A percentile compares a stretch with the other conserved stretches of the same genome.
phyloP scores from a whole-genome alignment of 1,140 invertebrate species.

The Pemphigus obesinymphae region DNA sequence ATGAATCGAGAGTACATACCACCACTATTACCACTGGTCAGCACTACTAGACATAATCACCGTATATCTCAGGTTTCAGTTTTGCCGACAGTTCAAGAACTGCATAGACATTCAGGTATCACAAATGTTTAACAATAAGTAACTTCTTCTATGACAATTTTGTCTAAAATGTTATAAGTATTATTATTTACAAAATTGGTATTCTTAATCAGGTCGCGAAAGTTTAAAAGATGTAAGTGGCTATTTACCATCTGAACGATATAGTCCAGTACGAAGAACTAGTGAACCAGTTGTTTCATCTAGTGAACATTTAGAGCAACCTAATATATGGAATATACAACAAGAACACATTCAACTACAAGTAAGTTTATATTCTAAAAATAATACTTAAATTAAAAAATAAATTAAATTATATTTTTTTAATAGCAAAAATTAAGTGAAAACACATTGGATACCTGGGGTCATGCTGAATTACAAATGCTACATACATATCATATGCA shows the following conservation, averaged over 20 bases:
- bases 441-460: constrained; percentile 12
- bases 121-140: neutral
- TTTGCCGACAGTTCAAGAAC: constrained; percentile 58
- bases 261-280: constrained; percentile 82
- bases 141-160: neutral
- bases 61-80: constrained; percentile 45
- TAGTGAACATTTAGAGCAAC: constrained; percentile 14
- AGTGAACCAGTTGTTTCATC: constrained; percentile 60
- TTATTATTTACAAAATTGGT: neutral
- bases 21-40: constrained; percentile 56
- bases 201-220: constrained; percentile 49
- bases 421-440: constrained; percentile 41
- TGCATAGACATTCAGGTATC: constrained; percentile 33
- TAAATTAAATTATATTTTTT: neutral
- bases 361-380: constrained; percentile 28
- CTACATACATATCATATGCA: constrained; percentile 42
- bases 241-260: constrained; percentile 68
- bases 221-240: constrained; percentile 55
- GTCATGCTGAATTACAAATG: constrained; percentile 42
- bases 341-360: constrained; percentile 61
- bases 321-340: constrained; percentile 52
- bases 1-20: constrained; percentile 78
- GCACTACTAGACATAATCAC: constrained; percentile 51
- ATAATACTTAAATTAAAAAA: neutral
- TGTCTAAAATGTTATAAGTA: neutral